These are phyloP conservation scores for Calcarius lapponicus DNA, from an alignment of 2,797 vertebrate species.

Conservation along the genomic window DNA sequence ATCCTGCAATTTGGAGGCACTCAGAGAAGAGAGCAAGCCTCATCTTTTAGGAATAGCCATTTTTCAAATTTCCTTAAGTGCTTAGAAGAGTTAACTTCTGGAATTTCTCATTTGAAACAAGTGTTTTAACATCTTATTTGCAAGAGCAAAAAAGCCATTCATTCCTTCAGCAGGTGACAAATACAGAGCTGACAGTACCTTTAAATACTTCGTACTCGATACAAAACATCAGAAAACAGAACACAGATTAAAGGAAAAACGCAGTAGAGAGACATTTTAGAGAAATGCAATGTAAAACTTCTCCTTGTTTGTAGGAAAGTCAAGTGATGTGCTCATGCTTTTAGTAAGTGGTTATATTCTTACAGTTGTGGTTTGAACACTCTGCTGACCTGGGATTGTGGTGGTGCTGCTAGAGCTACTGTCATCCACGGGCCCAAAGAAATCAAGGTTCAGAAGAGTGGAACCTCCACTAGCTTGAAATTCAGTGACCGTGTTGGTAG, in stretches of 20 bases:
- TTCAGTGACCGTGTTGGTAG: constrained; percentile 85
- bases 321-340: constrained; percentile 80
- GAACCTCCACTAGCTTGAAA: constrained; percentile 92
- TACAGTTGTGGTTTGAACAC: constrained; percentile 76
- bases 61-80: not conserved
- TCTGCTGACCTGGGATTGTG: constrained; percentile 92
- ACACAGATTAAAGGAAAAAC: constrained; percentile 56
- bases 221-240: constrained; percentile 64
- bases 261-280: constrained; percentile 58
- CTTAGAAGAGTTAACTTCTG: constrained; percentile 15
- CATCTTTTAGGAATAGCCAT: not conserved
- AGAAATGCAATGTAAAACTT: constrained; percentile 47
- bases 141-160: constrained; percentile 52
- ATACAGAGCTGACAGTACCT: constrained; percentile 51
- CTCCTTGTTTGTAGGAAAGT: constrained; percentile 86
- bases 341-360: constrained; percentile 68
- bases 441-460: constrained; percentile 93
- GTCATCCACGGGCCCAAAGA: constrained; percentile 92
- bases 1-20: not conserved
- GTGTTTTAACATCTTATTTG: constrained; percentile 42
- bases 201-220: constrained; percentile 56
- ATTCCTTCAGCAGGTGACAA: constrained; percentile 34
- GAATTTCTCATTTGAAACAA: constrained; percentile 8
- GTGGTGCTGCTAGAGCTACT: constrained; percentile 86
- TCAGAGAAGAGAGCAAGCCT: not conserved